phyloP scores from a whole-genome alignment of 2,113 vertebrate species.

The Capra hircus region DNA sequence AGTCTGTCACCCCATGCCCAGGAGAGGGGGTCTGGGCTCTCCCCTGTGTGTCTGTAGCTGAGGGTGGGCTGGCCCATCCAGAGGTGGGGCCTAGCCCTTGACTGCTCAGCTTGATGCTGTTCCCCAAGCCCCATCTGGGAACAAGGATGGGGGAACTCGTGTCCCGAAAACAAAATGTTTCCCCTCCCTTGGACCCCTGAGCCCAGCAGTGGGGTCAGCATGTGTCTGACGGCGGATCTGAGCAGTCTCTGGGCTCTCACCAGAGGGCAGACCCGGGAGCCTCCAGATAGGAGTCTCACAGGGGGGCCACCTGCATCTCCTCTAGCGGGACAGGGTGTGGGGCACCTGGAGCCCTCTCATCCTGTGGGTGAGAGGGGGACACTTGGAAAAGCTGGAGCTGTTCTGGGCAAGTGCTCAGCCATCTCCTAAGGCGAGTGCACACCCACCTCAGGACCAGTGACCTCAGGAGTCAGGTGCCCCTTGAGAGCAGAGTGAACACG shows the following conservation, averaged over 20 bases:
- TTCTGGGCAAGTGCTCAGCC: background rate
- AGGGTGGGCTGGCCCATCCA: background rate
- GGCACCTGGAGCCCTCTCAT: background rate
- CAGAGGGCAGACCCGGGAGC: rapidly evolving
- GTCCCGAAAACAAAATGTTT: background rate
- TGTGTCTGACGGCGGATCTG: background rate
- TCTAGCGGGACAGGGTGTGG: background rate
- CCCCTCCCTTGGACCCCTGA: background rate
- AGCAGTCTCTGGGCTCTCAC: background rate
- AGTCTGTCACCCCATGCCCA: background rate
- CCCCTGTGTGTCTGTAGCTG: background rate
- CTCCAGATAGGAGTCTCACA: background rate
- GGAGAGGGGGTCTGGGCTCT: background rate
- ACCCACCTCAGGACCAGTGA: background rate
- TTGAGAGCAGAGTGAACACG: background rate
- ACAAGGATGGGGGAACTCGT: background rate
- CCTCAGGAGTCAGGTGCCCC: background rate
- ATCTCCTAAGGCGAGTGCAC: background rate
- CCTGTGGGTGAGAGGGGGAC: background rate
- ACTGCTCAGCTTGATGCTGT: background rate
- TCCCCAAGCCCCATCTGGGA: background rate
- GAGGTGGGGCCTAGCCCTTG: background rate
- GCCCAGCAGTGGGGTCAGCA: background rate
- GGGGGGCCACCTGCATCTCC: background rate
- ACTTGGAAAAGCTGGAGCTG: background rate